Evolutionary conservation across 2,113 vertebrate species (phyloP), one percentile per base, ranked within the genome.

Genomic region (Ondatra zibethicus): DNA sequence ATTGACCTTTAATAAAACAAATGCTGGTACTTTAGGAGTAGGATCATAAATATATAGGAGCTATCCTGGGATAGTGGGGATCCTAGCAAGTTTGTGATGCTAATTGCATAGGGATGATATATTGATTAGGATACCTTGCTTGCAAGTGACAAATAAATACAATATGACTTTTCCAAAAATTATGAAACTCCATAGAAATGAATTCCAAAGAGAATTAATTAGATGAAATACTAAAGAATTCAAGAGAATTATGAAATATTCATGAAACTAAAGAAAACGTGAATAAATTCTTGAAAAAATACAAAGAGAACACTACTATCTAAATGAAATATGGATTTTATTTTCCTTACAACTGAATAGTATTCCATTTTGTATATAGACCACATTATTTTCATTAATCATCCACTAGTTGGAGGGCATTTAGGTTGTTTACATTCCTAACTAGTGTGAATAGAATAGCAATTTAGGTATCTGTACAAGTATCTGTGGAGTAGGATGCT

Each of bases 101-200:
- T 91, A 93, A 86, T 86, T 27, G 19, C n/a, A 47, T 61, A 45
- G 16, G 52, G 7, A 33, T 72, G 5, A 17, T 90, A 61, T 55
- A 82, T 82, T 89, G 81, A 58, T 92, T 95, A 94, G 52, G 23
- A 61, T 23, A 45, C 16, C 72, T 94, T 93, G 27, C n/a, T 66
- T 96, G 33, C 5, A 92, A 82, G 21, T 77, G 75, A 82, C 33
- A 92, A 96, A 81, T 77, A 16, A 87, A 52, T 23, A 50, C 45
- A 70, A 89, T 39, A 13, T 42, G 52, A 84, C 25, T 63, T 63
- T 84, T 42, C 13, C 13, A 29, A 61, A 63, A 63, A 29, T 63
- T 84, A 63, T 84, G n/a, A 63, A 39, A 63, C 63, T 63, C 23
- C 25, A 63, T 29, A 63, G n/a, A 63, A 61, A 42, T 42, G 13